Conservation (phyloP, 2,113 vertebrate genomes). For the Poeciliopsis turrubarensis region DNA sequence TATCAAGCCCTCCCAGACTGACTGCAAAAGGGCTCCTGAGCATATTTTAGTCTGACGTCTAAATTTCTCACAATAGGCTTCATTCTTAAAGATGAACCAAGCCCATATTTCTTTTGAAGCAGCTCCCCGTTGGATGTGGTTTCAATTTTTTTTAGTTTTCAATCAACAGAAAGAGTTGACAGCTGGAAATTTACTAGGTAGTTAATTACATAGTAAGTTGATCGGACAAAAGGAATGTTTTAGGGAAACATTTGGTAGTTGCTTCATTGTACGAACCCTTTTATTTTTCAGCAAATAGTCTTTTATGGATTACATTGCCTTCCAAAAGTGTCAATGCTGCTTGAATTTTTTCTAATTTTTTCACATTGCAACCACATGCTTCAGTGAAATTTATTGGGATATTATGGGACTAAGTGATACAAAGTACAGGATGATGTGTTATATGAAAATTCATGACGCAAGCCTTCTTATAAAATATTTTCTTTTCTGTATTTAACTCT, state of each 20-base stretch:
- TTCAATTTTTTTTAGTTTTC: slow-evolving; percentile 31
- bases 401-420: too few species aligned
- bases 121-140: slow-evolving; percentile 7
- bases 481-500: not conserved
- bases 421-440: too few species aligned
- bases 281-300: not conserved
- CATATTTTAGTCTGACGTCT: slow-evolving; percentile 58
- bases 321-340: not conserved
- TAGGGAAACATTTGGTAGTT: slow-evolving; percentile 10
- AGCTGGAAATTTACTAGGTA: not conserved
- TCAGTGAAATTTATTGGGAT: too few species aligned
- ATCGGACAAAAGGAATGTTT: slow-evolving; percentile 19
- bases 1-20: slow-evolving; percentile 43
- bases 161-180: slow-evolving; percentile 49
- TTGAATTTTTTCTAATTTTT: not conserved
- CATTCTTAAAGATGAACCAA: slow-evolving; percentile 46
- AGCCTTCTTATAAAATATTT: not conserved
- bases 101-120: slow-evolving; percentile 39
- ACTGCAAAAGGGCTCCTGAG: slow-evolving; percentile 58
- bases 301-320: not conserved
- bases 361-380: not conserved
- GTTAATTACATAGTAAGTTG: slow-evolving; percentile 11
- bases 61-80: slow-evolving; percentile 67
- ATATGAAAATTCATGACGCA: too few species aligned
- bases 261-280: slow-evolving; percentile 1